Conservation (phyloP, 2,888 invertebrate genomes). For the Ornithoptera priamus region DNA sequence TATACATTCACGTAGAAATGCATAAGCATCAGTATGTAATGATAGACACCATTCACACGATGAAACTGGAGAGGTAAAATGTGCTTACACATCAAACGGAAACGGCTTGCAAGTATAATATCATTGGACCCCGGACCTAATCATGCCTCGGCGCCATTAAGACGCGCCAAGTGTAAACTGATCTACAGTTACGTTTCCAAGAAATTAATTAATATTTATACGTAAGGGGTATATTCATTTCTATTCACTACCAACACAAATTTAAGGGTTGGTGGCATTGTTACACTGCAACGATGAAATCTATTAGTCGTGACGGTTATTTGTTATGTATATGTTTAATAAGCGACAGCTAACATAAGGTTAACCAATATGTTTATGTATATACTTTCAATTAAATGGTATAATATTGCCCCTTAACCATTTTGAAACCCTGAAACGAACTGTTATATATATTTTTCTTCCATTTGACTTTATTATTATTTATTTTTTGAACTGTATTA, state of each 20-base stretch:
- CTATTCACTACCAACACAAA: background rate
- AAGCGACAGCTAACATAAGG: too few species aligned
- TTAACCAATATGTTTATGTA: too few species aligned
- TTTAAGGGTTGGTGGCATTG: too few species aligned
- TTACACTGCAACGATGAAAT: too few species aligned
- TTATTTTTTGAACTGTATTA: too few species aligned
- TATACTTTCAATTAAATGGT: too few species aligned
- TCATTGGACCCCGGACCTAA: background rate
- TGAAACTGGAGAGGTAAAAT: constrained; percentile 1
- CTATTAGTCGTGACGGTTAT: too few species aligned
- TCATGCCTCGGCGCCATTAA: constrained; percentile 7
- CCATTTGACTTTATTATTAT: too few species aligned
- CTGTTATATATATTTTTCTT: too few species aligned
- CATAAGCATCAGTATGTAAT: background rate
- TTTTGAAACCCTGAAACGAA: too few species aligned
- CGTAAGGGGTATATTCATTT: background rate
- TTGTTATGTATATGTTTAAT: too few species aligned
- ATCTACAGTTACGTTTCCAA: background rate
- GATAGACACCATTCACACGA: constrained; percentile 5
- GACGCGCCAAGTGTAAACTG: background rate
- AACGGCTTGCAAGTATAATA: constrained; percentile 14
- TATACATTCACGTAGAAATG: background rate
- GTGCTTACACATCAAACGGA: constrained; percentile 3
- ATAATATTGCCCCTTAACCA: too few species aligned
- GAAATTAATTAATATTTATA: background rate